These are phyloP conservation scores for Dusona sp. DNA, from an alignment of 2,888 invertebrate genomes.

Conservation along the genomic window DNA sequence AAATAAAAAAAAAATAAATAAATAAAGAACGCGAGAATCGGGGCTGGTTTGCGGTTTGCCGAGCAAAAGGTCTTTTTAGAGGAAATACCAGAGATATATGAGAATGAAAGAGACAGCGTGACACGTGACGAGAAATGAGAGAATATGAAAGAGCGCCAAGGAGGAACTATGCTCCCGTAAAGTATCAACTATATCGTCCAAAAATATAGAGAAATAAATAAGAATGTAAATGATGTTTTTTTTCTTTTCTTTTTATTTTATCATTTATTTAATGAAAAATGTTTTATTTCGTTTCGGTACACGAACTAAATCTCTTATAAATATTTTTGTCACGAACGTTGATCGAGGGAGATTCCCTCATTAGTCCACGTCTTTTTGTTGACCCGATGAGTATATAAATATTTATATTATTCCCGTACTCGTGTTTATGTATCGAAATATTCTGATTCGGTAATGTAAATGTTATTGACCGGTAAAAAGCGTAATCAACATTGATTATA, in stretches of 20 bases:
- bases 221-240: neutral
- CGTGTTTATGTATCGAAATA: conserved; percentile 47
- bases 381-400: conserved; percentile 42
- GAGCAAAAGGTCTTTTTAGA: conserved; percentile 61
- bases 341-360: neutral
- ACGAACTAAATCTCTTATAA: neutral
- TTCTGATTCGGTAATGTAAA: conserved; percentile 1
- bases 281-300: neutral
- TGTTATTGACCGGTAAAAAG: neutral
- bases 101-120: conserved; percentile 56
- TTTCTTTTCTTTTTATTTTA: neutral
- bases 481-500: conserved; percentile 52
- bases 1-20: conserved; percentile 44
- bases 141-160: conserved; percentile 46
- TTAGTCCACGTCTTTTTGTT: neutral
- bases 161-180: neutral
- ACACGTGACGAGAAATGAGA: conserved; percentile 38
- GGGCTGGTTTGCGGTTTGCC: conserved; percentile 63
- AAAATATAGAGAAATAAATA: too few species aligned
- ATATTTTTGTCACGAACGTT: neutral
- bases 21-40: conserved; percentile 47
- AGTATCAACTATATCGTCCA: too few species aligned
- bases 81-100: conserved; percentile 57
- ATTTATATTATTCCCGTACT: conserved; percentile 47
- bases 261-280: neutral